These are phyloP conservation scores for Lepidurus apus DNA, from an alignment of 1,140 invertebrate species.

Conservation along the genomic window DNA sequence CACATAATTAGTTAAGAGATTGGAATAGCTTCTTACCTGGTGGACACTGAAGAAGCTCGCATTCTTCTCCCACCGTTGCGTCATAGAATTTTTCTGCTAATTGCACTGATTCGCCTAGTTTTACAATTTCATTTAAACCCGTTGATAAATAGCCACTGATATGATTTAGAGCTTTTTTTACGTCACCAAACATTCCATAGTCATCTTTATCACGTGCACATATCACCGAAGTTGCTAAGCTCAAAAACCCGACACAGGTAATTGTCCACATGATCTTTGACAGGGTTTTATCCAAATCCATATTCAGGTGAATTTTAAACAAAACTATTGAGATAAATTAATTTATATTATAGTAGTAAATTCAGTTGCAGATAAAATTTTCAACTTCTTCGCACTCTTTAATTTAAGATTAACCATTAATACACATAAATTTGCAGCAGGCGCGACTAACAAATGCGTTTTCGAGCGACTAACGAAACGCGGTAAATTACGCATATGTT, in stretches of 20 bases:
- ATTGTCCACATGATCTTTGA: too few species aligned
- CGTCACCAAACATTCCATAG: not conserved
- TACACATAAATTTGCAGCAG: too few species aligned
- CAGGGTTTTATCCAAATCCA: not conserved
- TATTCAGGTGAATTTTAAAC: not conserved
- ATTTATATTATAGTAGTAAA: too few species aligned
- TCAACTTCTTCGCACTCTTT: too few species aligned
- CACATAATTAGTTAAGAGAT: not conserved
- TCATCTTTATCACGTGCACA: not conserved
- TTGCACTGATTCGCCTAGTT: constrained; percentile 62
- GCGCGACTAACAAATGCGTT: too few species aligned
- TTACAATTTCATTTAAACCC: constrained; percentile 27
- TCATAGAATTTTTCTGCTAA: constrained; percentile 73
- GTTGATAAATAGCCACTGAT: constrained; percentile 26
- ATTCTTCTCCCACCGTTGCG: constrained; percentile 74
- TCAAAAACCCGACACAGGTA: not conserved
- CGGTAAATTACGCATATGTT: too few species aligned
- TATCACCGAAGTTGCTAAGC: not conserved
- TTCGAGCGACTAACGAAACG: too few species aligned
- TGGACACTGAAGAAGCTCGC: constrained; percentile 63
- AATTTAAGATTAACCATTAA: too few species aligned
- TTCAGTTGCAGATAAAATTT: too few species aligned
- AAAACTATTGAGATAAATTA: not conserved
- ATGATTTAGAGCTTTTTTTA: not conserved
- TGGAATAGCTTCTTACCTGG: constrained; percentile 50